Evolutionary conservation across 53 echinoderm and acorn worm genomes (phyloP).

Genomic region (Temnopleurus reevesii): DNA sequence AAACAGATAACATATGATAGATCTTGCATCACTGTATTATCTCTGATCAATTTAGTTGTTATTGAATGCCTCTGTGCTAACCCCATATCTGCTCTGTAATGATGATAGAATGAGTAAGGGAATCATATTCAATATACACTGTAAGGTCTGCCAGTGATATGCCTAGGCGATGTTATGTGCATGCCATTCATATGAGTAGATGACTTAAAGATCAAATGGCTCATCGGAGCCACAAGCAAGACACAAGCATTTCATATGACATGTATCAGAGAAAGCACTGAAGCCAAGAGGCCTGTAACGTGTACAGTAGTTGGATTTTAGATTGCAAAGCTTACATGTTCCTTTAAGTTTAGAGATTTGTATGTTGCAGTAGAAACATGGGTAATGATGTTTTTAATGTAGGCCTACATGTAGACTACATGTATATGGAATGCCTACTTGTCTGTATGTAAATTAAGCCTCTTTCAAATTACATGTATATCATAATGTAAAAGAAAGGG

Average conservation of each 20-base stretch:
- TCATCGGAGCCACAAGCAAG: neutral
- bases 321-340: too few species aligned
- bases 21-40: neutral
- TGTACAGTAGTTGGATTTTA: too few species aligned
- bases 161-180: neutral
- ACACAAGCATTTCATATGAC: neutral
- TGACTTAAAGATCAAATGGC: conserved; percentile 28
- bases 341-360: too few species aligned
- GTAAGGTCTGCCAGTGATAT: neutral
- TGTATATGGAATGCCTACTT: too few species aligned
- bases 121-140: neutral
- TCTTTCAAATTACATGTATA: too few species aligned
- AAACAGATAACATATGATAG: neutral
- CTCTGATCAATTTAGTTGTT: conserved; percentile 3
- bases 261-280: neutral
- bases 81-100: neutral
- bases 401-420: too few species aligned
- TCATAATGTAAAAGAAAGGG: too few species aligned
- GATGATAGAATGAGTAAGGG: neutral
- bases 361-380: too few species aligned
- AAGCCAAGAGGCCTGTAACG: neutral
- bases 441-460: too few species aligned
- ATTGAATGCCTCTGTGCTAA: neutral
- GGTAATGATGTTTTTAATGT: too few species aligned
- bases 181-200: conserved; percentile 32